A percentile compares a stretch with the other conserved stretches of the same genome.
These are phyloP conservation scores for Heliconius congener DNA, from an alignment of 1,140 invertebrate species.

Conservation along the genomic window DNA sequence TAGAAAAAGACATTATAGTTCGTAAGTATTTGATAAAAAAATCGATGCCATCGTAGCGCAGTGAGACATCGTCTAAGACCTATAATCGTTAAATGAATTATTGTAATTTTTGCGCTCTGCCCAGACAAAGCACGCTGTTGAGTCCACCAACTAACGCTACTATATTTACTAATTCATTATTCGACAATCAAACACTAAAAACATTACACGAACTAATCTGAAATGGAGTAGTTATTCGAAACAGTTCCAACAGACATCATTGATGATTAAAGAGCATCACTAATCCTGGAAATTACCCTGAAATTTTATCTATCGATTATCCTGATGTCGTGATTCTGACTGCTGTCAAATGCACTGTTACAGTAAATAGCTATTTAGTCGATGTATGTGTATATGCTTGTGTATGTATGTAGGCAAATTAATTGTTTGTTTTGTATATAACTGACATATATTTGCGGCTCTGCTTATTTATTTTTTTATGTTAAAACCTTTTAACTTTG, in stretches of 20 bases:
- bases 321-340: neutral
- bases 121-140: too few species aligned
- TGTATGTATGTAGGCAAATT: neutral
- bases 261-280: constrained; percentile 10
- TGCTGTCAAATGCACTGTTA: constrained; percentile 7
- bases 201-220: neutral
- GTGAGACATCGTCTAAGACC: too few species aligned
- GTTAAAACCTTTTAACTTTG: neutral
- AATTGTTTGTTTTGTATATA: neutral
- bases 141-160: too few species aligned
- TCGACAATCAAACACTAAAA: neutral
- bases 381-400: neutral
- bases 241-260: constrained; percentile 4
- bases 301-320: constrained; percentile 13
- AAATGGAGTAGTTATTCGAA: neutral
- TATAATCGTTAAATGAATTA: too few species aligned
- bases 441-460: neutral
- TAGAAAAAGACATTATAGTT: too few species aligned
- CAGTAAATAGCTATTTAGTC: constrained; percentile 3
- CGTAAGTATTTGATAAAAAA: too few species aligned
- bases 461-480: neutral
- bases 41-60: too few species aligned
- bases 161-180: neutral
- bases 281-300: constrained; percentile 9
- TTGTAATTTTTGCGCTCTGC: too few species aligned